Base-by-base conservation (phyloP, 2,888 invertebrate species). In the Sminthurinus aureus region DNA sequence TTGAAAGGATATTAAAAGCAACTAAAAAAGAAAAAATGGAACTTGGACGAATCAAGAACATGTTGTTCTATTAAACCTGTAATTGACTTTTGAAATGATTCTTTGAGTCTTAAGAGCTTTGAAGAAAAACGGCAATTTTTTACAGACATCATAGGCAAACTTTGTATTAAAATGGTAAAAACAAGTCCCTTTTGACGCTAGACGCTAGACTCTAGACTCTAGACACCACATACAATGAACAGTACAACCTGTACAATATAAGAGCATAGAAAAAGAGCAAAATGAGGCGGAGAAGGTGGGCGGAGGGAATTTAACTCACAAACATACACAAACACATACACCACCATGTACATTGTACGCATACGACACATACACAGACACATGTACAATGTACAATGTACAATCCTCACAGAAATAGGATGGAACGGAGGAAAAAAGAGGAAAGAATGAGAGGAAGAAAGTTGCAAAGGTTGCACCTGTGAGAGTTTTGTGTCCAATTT, bases 401-500 rank as follows among this genome's bases (percentile, higher is more conserved):
- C 38, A 38, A 38, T 4, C 38, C 38, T 38, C 38, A 38, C 38
- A 38, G 38, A 38, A 18, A 58, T 58, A 71, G 75, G 51, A 76
- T 18, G 81, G 67, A 77, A n/a, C 69, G 24, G 82, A 76, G 76
- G 58, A 52, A 76, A 15, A 73, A 58, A 18, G 58, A 50, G 50
- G 22, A 76, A 76, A 76, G 20, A 74, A 74, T 20, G n/a, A 18
- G 58, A 73, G 73, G n/a, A 52, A 71, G 52, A 20, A 51, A n/a
- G 38, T 75, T 52, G 50, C 58, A 73, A 73, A 73, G 80, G 64
- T 81, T 81, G 74, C 81, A 81, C 81, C 81, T 81, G 81, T 81
- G 81, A 58, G 64, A 79, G 82, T 83, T 78, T 69, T 67, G 58
- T 85, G 85, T 85, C 87, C 83, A 85, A 86, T 85, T 87, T 85